phyloP scores from a whole-genome alignment of 2,888 invertebrate species.

The Ophonus ardosiacus region DNA sequence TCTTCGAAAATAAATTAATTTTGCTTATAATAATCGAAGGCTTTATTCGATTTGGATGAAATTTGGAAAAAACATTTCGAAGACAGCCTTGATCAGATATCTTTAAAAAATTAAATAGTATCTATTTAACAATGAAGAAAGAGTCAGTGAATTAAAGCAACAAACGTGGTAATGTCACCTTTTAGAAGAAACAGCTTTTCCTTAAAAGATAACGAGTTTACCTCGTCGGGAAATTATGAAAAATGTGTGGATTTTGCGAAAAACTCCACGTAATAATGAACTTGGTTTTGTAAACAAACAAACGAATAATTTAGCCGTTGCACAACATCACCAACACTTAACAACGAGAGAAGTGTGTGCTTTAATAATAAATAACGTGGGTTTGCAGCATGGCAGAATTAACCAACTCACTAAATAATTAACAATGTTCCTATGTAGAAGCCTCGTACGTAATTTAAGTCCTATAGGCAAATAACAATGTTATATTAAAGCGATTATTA shows the following conservation, averaged over 20 bases:
- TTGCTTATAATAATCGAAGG: too few species aligned
- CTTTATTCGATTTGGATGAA: too few species aligned
- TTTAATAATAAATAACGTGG: slow-evolving; percentile 38
- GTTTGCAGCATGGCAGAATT: slow-evolving; percentile 41
- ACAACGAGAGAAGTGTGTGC: slow-evolving; percentile 24
- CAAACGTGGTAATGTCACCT: background rate
- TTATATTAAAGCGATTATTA: slow-evolving; percentile 39
- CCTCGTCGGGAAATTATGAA: background rate
- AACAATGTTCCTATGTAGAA: slow-evolving; percentile 22
- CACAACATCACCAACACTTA: slow-evolving; percentile 25
- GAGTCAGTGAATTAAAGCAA: too few species aligned
- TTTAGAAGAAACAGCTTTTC: background rate
- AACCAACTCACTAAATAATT: slow-evolving; percentile 35
- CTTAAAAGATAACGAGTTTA: background rate
- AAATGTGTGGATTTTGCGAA: background rate
- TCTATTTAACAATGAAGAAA: too few species aligned
- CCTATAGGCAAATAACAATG: slow-evolving; percentile 25
- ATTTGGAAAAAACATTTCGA: too few species aligned
- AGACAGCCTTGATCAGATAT: too few species aligned
- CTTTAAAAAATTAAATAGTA: too few species aligned
- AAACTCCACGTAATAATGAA: background rate
- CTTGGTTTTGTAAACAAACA: slow-evolving; percentile 29
- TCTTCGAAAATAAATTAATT: too few species aligned
- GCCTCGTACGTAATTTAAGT: slow-evolving; percentile 28
- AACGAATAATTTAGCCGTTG: slow-evolving; percentile 23